Evolutionary conservation across 2,888 invertebrate genomes (phyloP).

Genomic region (Dinocampus coccinellae): DNA sequence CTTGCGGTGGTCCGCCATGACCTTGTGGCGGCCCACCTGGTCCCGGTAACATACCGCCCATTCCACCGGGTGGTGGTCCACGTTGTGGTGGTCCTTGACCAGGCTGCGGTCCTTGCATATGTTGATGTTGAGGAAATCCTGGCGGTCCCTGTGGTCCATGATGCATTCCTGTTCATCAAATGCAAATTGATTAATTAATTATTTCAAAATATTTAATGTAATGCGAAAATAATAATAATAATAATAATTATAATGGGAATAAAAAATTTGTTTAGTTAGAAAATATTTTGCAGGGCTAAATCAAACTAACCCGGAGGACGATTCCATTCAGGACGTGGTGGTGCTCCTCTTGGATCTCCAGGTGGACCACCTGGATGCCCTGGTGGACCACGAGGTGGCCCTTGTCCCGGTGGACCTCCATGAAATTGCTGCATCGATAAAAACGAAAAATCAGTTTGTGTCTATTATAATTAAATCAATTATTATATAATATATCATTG

Average conservation of each 20-base stretch:
- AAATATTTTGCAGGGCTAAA: no score
- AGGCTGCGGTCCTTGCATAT: constrained; percentile 78
- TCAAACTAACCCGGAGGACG: constrained; percentile 75
- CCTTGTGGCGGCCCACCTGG: constrained; percentile 71
- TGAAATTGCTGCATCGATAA: constrained; percentile 69
- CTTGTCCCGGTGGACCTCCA: constrained; percentile 72
- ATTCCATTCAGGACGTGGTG: constrained; percentile 81
- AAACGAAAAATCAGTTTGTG: constrained; percentile 31
- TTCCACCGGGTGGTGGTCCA: constrained; percentile 73
- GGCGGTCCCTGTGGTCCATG: constrained; percentile 75
- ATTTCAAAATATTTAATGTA: no score
- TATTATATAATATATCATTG: neutral
- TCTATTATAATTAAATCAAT: constrained; percentile 14
- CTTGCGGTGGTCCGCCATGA: constrained; percentile 73
- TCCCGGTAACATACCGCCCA: constrained; percentile 65
- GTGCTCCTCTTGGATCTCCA: constrained; percentile 72
- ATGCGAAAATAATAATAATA: no score
- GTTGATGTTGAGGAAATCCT: constrained; percentile 71
- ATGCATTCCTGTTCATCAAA: constrained; percentile 71
- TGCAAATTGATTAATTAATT: neutral
- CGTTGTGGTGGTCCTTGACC: constrained; percentile 77
- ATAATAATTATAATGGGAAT: no score
- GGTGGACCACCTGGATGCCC: constrained; percentile 74
- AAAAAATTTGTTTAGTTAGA: no score
- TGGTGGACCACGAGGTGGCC: constrained; percentile 70